Evolutionary conservation across 2,113 vertebrate genomes (phyloP).

Genomic region (Macrotis lagotis): DNA sequence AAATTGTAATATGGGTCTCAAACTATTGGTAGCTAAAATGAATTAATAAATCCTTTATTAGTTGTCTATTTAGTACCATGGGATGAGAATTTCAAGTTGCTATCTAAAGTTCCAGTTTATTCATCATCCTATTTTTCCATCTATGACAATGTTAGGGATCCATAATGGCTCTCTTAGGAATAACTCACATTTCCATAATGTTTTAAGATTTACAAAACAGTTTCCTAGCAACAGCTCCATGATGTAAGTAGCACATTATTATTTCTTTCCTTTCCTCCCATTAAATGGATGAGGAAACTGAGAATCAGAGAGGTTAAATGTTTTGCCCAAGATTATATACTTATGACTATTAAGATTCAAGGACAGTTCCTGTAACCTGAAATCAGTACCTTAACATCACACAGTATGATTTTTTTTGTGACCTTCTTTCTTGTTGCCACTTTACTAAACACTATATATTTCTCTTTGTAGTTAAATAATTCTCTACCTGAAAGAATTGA

Average conservation of each 20-base stretch:
- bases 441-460: neutral
- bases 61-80: conserved; percentile 26
- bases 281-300: neutral
- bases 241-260: neutral
- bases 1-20: conserved; percentile 62
- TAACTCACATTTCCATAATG: neutral
- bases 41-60: conserved; percentile 42
- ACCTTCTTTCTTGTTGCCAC: neutral
- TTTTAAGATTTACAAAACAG: neutral
- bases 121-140: neutral
- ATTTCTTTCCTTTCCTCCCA: neutral
- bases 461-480: neutral
- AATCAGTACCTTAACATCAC: neutral
- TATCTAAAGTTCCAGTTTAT: conserved; percentile 11
- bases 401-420: neutral
- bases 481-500: conserved; percentile 40
- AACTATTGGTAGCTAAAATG: conserved; percentile 55
- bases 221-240: neutral
- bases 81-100: neutral
- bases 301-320: neutral
- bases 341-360: neutral
- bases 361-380: neutral
- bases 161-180: neutral
- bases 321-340: neutral
- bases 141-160: neutral